A percentile compares a stretch with the other conserved stretches of the same genome.
Conservation (phyloP, 2,888 invertebrate species). For the Vannuccia rotundouncinata region DNA sequence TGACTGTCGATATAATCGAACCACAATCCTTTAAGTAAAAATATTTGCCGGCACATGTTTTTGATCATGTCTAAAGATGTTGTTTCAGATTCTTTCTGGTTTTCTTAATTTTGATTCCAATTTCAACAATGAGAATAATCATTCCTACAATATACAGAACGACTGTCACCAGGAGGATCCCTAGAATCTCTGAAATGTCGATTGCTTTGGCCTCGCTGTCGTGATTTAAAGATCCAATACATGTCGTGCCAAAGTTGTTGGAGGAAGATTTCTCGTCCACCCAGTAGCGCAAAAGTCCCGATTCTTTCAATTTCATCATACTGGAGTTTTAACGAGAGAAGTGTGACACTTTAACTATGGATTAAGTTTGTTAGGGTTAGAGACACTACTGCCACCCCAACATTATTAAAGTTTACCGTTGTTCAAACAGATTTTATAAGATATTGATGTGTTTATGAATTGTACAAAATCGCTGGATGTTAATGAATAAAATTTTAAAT, state of each 20-base stretch:
- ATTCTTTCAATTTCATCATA: not conserved
- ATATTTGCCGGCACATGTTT: too few relatives aligned
- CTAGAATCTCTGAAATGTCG: not conserved
- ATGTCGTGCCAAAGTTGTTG: not conserved
- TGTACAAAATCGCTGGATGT: too few relatives aligned
- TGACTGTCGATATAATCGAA: too few relatives aligned
- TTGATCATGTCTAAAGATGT: too few relatives aligned
- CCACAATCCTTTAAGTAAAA: too few relatives aligned
- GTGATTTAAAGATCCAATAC: not conserved
- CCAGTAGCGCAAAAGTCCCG: not conserved
- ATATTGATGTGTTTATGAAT: too few relatives aligned
- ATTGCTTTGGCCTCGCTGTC: not conserved
- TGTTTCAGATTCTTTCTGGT: not conserved
- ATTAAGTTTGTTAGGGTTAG: too few relatives aligned
- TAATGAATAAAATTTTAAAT: too few relatives aligned
- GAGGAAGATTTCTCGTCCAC: not conserved
- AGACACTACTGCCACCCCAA: too few relatives aligned
- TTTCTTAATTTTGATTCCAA: not conserved
- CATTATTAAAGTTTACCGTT: too few relatives aligned
- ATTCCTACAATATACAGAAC: not conserved
- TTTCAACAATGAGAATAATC: not conserved
- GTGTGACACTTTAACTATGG: not conserved
- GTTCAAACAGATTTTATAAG: too few relatives aligned
- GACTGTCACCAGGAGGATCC: not conserved
- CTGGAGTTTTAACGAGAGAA: not conserved